Evolutionary conservation across 2,888 invertebrate genomes (phyloP).

Genomic region (Neoascia interrupta): DNA sequence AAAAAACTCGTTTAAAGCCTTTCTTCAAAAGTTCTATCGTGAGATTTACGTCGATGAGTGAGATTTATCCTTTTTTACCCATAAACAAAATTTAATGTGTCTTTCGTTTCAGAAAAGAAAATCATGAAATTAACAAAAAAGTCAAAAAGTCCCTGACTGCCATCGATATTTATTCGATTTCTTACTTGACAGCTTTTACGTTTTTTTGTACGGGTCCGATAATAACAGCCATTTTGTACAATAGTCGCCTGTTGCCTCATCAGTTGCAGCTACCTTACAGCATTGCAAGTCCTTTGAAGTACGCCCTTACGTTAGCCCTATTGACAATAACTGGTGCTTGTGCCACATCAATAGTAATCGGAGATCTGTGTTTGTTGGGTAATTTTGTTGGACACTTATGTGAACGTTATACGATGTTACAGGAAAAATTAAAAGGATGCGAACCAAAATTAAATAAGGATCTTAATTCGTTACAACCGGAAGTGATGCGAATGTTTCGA

Average conservation of each 20-base stretch:
- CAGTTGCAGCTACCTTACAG: slow-evolving; percentile 72
- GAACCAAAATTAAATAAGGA: neutral
- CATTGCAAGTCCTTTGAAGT: slow-evolving; percentile 70
- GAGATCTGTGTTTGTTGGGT: slow-evolving; percentile 74
- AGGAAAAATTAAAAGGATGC: slow-evolving; percentile 67
- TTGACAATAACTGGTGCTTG: slow-evolving; percentile 72
- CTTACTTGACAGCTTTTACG: slow-evolving; percentile 71
- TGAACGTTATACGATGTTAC: slow-evolving; percentile 72
- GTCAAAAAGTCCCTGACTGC: slow-evolving; percentile 71
- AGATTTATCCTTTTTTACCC: neutral
- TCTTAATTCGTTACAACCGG: neutral
- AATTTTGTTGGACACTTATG: slow-evolving; percentile 75
- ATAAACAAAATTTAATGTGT: neutral
- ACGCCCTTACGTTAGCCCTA: slow-evolving; percentile 69
- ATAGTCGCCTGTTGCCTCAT: slow-evolving; percentile 72
- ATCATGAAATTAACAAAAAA: slow-evolving; percentile 56
- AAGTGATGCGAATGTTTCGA: slow-evolving; percentile 69
- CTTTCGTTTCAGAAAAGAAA: slow-evolving; percentile 35
- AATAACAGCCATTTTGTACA: slow-evolving; percentile 68
- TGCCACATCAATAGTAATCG: slow-evolving; percentile 71
- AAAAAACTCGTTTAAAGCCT: slow-evolving; percentile 69
- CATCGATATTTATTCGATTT: slow-evolving; percentile 71
- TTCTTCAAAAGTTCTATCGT: slow-evolving; percentile 73
- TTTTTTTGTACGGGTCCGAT: slow-evolving; percentile 71
- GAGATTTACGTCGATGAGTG: slow-evolving; percentile 72